phyloP scores from a whole-genome alignment of 2,888 invertebrate species.

The Mesodorylaimus sp. region DNA sequence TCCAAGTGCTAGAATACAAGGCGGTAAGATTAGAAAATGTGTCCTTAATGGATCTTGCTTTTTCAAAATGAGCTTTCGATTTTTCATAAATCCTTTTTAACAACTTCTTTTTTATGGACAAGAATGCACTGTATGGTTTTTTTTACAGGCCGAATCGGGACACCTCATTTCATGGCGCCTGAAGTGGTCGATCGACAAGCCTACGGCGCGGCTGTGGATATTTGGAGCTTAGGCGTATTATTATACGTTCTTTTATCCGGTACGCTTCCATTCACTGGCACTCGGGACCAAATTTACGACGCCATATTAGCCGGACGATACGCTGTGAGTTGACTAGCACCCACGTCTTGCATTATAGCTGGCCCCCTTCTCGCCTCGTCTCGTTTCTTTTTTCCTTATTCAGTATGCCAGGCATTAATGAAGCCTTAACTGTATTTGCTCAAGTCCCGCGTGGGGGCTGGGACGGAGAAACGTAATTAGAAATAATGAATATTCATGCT shows the following conservation, averaged over 20 bases:
- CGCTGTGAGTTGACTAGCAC: constrained; percentile 27
- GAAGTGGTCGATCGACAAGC: constrained; percentile 78
- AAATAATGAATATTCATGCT: too few species aligned
- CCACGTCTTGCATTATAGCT: too few species aligned
- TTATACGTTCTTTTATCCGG: constrained; percentile 83
- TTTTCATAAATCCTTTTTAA: neutral
- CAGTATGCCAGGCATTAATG: too few species aligned
- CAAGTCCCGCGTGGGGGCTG: too few species aligned
- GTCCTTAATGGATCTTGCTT: neutral
- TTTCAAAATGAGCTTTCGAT: neutral
- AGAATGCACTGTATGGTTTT: constrained; percentile 1
- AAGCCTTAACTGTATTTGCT: too few species aligned
- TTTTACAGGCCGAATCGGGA: constrained; percentile 51
- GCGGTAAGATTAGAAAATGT: neutral
- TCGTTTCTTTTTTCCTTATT: too few species aligned
- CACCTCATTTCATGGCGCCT: constrained; percentile 93
- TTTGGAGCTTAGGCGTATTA: constrained; percentile 77
- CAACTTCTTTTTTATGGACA: neutral
- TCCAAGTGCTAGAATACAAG: constrained; percentile 5
- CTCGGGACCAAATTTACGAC: constrained; percentile 74
- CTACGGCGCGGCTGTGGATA: constrained; percentile 67
- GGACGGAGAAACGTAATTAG: too few species aligned
- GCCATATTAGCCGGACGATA: constrained; percentile 44
- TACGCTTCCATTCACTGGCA: constrained; percentile 80
- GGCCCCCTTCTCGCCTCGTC: too few species aligned